phyloP scores from a whole-genome alignment of 2,888 invertebrate genomes.

The Nephrotoma flavescens region DNA sequence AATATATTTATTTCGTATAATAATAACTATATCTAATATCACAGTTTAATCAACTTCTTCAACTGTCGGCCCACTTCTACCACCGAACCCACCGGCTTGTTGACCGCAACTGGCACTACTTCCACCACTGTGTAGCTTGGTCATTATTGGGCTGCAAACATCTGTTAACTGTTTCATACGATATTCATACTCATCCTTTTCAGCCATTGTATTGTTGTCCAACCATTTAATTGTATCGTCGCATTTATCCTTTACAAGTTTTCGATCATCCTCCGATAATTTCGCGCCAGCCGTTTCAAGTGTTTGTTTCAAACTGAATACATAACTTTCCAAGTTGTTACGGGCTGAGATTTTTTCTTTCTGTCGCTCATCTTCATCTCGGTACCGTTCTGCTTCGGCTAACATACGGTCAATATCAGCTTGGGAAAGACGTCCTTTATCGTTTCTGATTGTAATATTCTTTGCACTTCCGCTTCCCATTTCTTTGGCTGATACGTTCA shows the following conservation, averaged over 20 bases:
- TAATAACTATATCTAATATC: neutral
- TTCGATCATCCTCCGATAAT: conserved; percentile 50
- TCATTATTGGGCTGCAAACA: conserved; percentile 57
- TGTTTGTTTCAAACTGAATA: conserved; percentile 54
- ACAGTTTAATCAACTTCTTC: neutral
- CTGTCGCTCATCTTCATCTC: conserved; percentile 52
- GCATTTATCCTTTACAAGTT: conserved; percentile 46
- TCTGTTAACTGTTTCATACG: conserved; percentile 47
- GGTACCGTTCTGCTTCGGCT: conserved; percentile 51
- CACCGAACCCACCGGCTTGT: conserved; percentile 46
- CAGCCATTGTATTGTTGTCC: conserved; percentile 61
- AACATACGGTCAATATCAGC: conserved; percentile 66
- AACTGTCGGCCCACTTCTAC: conserved; percentile 28
- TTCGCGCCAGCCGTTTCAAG: conserved; percentile 47
- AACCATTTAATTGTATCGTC: conserved; percentile 54
- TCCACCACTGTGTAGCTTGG: conserved; percentile 49
- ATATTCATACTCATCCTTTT: conserved; percentile 46
- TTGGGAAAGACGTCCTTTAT: conserved; percentile 65
- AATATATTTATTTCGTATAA: no score
- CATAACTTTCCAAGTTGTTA: conserved; percentile 53
- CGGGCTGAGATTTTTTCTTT: conserved; percentile 46
- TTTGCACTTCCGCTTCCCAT: conserved; percentile 51
- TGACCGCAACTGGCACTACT: conserved; percentile 24
- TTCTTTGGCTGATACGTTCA: conserved; percentile 70
- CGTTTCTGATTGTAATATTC: conserved; percentile 70